Conservation (phyloP, 2,888 invertebrate genomes). For the Chrysodeixis includens region DNA sequence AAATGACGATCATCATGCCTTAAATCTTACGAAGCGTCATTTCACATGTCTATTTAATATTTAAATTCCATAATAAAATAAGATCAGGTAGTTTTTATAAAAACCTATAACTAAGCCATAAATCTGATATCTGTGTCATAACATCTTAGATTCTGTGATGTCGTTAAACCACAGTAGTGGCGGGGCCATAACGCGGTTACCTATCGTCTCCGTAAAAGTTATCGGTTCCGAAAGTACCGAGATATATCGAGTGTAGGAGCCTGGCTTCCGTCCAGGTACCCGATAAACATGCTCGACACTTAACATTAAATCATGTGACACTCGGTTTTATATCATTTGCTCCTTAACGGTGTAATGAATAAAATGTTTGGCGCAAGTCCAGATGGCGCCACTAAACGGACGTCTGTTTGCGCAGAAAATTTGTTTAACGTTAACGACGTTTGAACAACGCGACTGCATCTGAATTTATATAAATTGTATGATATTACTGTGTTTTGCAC, state of each 20-base stretch:
- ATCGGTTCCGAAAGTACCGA: conserved; percentile 28
- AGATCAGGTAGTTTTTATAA: conserved; percentile 24
- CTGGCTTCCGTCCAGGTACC: conserved; percentile 56
- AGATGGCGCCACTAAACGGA: conserved; percentile 47
- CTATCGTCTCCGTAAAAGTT: conserved; percentile 50
- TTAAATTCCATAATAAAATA: conserved; percentile 21
- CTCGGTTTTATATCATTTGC: conserved; percentile 51
- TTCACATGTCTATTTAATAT: neutral
- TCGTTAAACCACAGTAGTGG: conserved; percentile 51
- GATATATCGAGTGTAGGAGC: conserved; percentile 33
- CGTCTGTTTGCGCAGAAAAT: conserved; percentile 47
- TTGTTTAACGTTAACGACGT: conserved; percentile 55
- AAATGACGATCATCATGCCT: neutral
- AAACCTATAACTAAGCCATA: conserved; percentile 33
- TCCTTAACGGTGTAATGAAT: conserved; percentile 53
- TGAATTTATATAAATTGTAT: conserved; percentile 53
- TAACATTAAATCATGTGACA: conserved; percentile 56
- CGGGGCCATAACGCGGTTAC: conserved; percentile 42
- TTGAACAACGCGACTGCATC: conserved; percentile 57
- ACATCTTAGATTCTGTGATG: conserved; percentile 41
- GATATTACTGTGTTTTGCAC: conserved; percentile 42
- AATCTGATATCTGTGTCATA: conserved; percentile 38
- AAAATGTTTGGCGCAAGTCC: conserved; percentile 54
- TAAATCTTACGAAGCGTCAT: neutral
- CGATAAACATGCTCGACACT: conserved; percentile 54